Percentiles rank a stretch among this genome's conserved stretches.
These are phyloP conservation scores for Saccostrea glomerata DNA, from an alignment of 1,140 invertebrate genomes.

Conservation along the genomic window DNA sequence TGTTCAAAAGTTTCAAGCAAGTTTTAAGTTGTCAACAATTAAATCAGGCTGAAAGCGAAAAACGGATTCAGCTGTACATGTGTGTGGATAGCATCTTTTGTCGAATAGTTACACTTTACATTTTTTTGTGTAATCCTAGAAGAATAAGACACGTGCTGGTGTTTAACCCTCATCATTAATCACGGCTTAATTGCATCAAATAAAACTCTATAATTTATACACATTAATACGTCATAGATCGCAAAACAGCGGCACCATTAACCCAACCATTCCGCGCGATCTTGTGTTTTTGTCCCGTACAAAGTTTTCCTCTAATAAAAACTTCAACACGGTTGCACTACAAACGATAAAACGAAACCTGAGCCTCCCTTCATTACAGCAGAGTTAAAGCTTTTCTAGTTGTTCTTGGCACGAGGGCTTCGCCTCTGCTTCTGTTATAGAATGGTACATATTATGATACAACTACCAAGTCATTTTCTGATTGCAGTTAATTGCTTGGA, in stretches of 20 bases:
- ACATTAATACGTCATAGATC: not conserved
- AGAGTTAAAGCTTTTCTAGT: not conserved
- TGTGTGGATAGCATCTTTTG: no score
- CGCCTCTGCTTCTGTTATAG: not conserved
- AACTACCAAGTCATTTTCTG: no score
- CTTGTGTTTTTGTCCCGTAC: not conserved
- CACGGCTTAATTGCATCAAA: constrained; percentile 27
- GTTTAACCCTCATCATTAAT: constrained; percentile 10
- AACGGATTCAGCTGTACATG: no score
- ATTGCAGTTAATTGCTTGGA: not conserved
- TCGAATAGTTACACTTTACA: no score
- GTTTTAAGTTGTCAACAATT: no score
- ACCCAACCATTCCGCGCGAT: not conserved
- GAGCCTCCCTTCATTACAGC: not conserved
- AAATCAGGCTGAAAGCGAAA: no score
- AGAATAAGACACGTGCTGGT: not conserved
- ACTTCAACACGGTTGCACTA: constrained; percentile 27
- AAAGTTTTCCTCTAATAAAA: constrained; percentile 1
- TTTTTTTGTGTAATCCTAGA: not conserved
- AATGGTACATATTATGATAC: not conserved
- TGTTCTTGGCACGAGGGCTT: not conserved
- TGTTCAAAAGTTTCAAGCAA: no score
- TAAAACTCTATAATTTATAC: constrained; percentile 3
- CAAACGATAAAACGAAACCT: constrained; percentile 28
- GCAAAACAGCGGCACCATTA: not conserved